Conservation (phyloP, 2,888 invertebrate species). For the Drosophila hawaiiensis region DNA sequence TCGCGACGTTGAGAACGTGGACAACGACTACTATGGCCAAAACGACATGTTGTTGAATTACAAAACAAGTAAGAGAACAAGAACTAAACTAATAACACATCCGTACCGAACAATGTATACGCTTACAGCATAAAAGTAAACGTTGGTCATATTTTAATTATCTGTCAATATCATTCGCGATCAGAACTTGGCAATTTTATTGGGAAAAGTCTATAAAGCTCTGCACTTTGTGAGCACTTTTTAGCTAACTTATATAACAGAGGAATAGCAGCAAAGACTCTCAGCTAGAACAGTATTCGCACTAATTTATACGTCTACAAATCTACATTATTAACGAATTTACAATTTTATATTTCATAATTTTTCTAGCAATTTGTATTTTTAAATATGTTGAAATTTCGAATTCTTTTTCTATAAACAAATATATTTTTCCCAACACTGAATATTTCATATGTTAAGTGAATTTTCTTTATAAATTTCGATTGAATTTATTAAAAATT, state of each 20-base stretch:
- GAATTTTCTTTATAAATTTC: too few species aligned
- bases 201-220: background rate
- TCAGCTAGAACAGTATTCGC: background rate
- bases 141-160: background rate
- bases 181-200: background rate
- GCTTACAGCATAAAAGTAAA: background rate
- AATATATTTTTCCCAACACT: too few species aligned
- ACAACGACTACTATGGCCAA: slow-evolving; percentile 54
- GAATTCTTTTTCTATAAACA: background rate
- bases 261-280: background rate
- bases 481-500: too few species aligned
- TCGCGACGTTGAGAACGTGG: slow-evolving; percentile 52
- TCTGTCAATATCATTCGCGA: background rate
- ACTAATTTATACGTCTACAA: background rate
- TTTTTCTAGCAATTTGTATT: background rate
- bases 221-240: background rate
- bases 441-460: too few species aligned
- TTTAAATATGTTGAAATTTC: background rate
- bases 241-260: background rate
- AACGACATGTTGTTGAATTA: slow-evolving; percentile 75
- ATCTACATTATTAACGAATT: background rate
- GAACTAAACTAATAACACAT: slow-evolving; percentile 28
- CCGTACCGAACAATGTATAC: slow-evolving; percentile 42
- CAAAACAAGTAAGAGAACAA: slow-evolving; percentile 62
- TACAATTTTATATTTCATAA: background rate